phyloP scores from a whole-genome alignment of 2,888 invertebrate species.

The Cosmia trapezina region DNA sequence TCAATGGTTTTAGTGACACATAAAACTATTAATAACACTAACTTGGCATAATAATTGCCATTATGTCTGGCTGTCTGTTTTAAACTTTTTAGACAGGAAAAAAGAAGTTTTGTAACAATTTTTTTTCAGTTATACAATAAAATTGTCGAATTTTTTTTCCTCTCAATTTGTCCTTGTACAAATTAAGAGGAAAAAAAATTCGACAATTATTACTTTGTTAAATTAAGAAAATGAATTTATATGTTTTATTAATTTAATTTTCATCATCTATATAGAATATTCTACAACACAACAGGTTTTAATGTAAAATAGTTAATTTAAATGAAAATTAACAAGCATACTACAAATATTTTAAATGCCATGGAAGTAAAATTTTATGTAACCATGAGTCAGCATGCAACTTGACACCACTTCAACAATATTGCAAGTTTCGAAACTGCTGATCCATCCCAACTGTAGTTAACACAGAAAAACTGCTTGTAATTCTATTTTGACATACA shows the following conservation, averaged over 20 bases:
- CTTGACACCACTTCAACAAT: not conserved
- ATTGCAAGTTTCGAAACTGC: slow-evolving; percentile 19
- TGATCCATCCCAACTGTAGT: not conserved
- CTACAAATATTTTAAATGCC: not conserved
- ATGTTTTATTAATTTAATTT: not conserved
- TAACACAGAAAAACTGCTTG: not conserved
- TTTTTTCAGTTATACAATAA: too few relatives aligned
- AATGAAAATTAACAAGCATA: not conserved
- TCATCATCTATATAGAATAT: not conserved
- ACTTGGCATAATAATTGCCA: slow-evolving; percentile 18
- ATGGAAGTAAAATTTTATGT: not conserved
- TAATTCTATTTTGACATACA: not conserved
- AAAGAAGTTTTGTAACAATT: not conserved
- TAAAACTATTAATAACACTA: slow-evolving; percentile 26
- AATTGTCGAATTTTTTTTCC: too few relatives aligned
- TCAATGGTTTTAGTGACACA: slow-evolving; percentile 51
- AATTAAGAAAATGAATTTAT: not conserved
- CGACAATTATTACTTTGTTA: too few relatives aligned
- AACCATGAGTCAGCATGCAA: not conserved
- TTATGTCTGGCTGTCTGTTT: slow-evolving; percentile 3
- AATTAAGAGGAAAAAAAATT: too few relatives aligned
- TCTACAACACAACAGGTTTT: not conserved
- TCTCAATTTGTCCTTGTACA: too few relatives aligned
- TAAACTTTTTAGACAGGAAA: not conserved
- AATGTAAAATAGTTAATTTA: not conserved